phyloP scores from a whole-genome alignment of 2,113 vertebrate genomes.

The Rhinogobius similis region DNA sequence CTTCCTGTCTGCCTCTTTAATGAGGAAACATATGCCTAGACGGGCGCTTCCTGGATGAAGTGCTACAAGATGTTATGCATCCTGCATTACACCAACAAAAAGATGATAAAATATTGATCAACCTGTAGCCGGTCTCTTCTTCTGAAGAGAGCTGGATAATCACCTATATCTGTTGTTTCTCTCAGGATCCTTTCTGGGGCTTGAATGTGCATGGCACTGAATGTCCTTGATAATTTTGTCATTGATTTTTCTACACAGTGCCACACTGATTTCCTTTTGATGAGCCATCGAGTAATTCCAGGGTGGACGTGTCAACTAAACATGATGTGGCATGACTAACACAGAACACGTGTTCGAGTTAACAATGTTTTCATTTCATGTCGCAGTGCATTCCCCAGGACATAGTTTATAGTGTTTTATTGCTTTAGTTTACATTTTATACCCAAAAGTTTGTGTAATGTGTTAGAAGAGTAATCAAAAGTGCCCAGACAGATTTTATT shows the following conservation, averaged over 20 bases:
- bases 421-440: constrained; percentile 9
- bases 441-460: constrained; percentile 21
- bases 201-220: constrained; percentile 46
- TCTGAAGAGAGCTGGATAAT: constrained; percentile 61
- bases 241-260: constrained; percentile 61
- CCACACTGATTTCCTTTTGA: constrained; percentile 60
- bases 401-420: neutral
- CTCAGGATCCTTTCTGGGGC: constrained; percentile 46
- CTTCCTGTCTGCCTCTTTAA: constrained; percentile 38
- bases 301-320: constrained; percentile 25
- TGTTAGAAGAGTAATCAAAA: constrained; percentile 5
- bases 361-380: constrained; percentile 10
- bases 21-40: constrained; percentile 37
- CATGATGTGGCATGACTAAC: constrained; percentile 45
- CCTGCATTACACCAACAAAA: constrained; percentile 50
- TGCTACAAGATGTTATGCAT: constrained; percentile 50
- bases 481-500: neutral
- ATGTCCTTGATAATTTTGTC: constrained; percentile 62
- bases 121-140: constrained; percentile 32
- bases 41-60: constrained; percentile 50
- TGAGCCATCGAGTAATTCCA: constrained; percentile 52
- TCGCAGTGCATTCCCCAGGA: neutral
- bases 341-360: constrained; percentile 37
- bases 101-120: constrained; percentile 62
- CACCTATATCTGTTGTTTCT: constrained; percentile 55